Conservation (phyloP, 1,140 invertebrate species). For the Ceratina calcarata region DNA sequence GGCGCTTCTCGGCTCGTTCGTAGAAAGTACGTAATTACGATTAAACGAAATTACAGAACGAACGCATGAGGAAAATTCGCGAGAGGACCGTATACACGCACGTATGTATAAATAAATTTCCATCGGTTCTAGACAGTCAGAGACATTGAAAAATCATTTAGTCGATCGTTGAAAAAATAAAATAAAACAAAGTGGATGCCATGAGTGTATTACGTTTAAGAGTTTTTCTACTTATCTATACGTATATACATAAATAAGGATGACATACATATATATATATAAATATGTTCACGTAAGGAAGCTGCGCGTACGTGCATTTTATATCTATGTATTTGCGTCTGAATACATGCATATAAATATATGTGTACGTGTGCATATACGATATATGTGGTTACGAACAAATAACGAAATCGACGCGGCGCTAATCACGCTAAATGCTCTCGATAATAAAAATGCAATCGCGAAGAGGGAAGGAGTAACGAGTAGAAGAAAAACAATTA, state of each 20-base stretch:
- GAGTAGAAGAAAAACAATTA: background rate
- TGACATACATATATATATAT: constrained; percentile 15
- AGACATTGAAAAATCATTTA: constrained; percentile 22
- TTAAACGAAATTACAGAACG: background rate
- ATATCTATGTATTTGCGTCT: constrained; percentile 25
- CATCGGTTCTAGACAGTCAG: constrained; percentile 21
- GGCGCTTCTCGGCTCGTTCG: constrained; percentile 3
- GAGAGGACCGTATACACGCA: background rate
- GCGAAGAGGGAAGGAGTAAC: constrained; percentile 29
- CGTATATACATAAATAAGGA: constrained; percentile 56
- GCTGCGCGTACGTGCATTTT: constrained; percentile 9
- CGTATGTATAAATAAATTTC: constrained; percentile 5
- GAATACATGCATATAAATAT: constrained; percentile 27
- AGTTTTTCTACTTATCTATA: constrained; percentile 78
- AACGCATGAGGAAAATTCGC: constrained; percentile 3
- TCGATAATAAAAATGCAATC: constrained; percentile 69
- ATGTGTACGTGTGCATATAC: constrained; percentile 39
- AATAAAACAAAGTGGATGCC: background rate
- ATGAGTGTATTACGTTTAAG: constrained; percentile 41
- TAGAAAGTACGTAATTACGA: constrained; percentile 11
- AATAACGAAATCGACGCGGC: constrained; percentile 54
- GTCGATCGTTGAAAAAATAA: background rate
- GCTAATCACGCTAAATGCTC: constrained; percentile 60
- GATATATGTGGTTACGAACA: constrained; percentile 60
- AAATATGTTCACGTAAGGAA: constrained; percentile 34